Conservation (phyloP, 2,888 invertebrate genomes). For the Melieria crassipennis region DNA sequence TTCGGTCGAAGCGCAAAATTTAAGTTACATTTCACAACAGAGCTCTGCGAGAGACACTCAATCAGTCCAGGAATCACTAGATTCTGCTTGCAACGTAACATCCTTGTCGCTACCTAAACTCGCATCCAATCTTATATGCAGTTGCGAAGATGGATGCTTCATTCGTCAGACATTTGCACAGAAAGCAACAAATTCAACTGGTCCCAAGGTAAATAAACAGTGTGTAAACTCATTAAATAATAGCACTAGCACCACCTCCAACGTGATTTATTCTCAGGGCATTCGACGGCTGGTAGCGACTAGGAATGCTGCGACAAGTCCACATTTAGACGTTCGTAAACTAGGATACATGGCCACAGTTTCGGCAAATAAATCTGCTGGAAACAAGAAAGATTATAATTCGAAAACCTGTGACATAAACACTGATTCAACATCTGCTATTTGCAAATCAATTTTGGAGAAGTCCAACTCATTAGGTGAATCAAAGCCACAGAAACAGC, state of each 20-base stretch:
- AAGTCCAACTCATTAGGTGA: slow-evolving; percentile 56
- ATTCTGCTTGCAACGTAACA: neutral
- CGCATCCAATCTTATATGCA: slow-evolving; percentile 40
- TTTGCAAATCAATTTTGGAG: slow-evolving; percentile 44
- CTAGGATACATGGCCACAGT: slow-evolving; percentile 47
- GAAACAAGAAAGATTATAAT: slow-evolving; percentile 14
- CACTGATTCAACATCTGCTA: neutral
- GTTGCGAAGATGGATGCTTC: slow-evolving; percentile 35
- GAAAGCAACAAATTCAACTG: neutral
- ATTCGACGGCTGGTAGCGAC: slow-evolving; percentile 51
- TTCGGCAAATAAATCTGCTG: slow-evolving; percentile 22
- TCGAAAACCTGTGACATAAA: slow-evolving; percentile 54
- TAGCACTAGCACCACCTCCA: neutral
- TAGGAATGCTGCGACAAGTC: slow-evolving; percentile 66
- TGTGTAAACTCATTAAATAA: too few relatives aligned
- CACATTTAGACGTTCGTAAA: slow-evolving; percentile 63
- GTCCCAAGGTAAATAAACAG: neutral
- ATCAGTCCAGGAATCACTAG: neutral
- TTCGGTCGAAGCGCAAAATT: too few relatives aligned
- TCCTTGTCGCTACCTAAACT: slow-evolving; percentile 20
- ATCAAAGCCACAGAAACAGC: slow-evolving; percentile 51
- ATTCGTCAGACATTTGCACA: neutral
- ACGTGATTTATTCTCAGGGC: slow-evolving; percentile 9
- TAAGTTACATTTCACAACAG: neutral
- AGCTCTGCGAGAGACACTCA: slow-evolving; percentile 3